Percentiles rank a stretch among this genome's conserved stretches.
phyloP scores from a whole-genome alignment of 2,797 vertebrate genomes.

The Oreonectes daqikongensis region DNA sequence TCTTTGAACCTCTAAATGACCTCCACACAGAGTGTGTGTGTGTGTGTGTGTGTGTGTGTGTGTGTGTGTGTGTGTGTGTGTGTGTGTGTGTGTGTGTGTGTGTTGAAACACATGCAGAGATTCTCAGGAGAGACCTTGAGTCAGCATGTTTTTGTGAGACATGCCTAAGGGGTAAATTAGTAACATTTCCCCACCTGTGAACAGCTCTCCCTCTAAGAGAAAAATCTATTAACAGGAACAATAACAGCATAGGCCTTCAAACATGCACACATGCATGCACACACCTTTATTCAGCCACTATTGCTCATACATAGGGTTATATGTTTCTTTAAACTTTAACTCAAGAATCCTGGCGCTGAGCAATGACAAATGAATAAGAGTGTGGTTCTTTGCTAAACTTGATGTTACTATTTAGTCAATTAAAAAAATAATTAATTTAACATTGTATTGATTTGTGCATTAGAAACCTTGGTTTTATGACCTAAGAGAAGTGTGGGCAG shows the following conservation, averaged over 20 bases:
- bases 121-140: neutral
- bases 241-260: too few species aligned
- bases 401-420: neutral
- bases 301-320: neutral
- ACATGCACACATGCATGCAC: neutral
- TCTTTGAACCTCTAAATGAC: neutral
- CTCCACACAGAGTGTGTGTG: neutral
- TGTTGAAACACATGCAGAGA: neutral
- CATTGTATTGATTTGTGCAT: neutral
- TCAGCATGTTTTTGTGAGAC: conserved; percentile 3
- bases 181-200: conserved; percentile 8
- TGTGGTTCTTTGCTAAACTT: too few species aligned
- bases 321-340: too few species aligned
- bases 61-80: too few species aligned
- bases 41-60: too few species aligned
- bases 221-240: neutral
- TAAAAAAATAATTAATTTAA: neutral
- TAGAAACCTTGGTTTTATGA: conserved; percentile 95
- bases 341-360: too few species aligned
- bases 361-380: too few species aligned
- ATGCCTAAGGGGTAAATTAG: conserved; percentile 5
- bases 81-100: too few species aligned
- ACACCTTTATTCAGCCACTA: neutral
- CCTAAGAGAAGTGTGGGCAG: conserved; percentile 87
- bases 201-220: neutral